phyloP scores from a whole-genome alignment of 2,113 vertebrate genomes.

The Ciconia stormi region DNA sequence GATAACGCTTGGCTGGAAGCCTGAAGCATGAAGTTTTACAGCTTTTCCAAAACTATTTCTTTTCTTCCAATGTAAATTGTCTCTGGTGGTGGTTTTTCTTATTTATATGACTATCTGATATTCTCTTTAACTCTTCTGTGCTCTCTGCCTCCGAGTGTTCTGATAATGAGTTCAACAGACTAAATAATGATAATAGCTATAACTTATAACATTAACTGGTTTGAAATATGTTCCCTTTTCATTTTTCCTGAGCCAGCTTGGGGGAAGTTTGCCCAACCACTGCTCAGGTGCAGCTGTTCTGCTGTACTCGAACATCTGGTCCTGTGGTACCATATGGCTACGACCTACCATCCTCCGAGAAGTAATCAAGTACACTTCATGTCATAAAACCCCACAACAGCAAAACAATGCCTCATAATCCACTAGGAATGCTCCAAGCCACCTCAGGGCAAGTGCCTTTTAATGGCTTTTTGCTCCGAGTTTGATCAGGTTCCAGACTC shows the following conservation, averaged over 20 bases:
- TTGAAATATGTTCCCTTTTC: neutral
- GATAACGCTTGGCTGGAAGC: conserved; percentile 35
- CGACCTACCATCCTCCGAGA: neutral
- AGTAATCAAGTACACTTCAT: conserved; percentile 15
- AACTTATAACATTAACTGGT: neutral
- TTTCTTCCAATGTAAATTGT: conserved; percentile 22
- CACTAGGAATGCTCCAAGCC: neutral
- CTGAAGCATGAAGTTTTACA: conserved; percentile 10
- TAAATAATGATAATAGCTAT: neutral
- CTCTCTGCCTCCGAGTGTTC: neutral
- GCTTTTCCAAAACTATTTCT: conserved; percentile 22
- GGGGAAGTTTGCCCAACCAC: neutral
- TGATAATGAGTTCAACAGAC: neutral
- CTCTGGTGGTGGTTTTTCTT: neutral
- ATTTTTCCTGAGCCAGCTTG: neutral
- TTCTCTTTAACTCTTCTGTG: conserved; percentile 2
- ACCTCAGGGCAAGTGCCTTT: conserved; percentile 28
- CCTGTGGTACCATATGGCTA: neutral
- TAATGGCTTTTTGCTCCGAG: neutral
- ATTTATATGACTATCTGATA: neutral
- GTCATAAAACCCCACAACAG: conserved; percentile 15
- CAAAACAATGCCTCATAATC: conserved; percentile 17
- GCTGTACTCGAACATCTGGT: conserved; percentile 13
- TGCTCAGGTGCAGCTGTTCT: conserved; percentile 34
- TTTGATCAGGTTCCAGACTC: conserved; percentile 51